phyloP scores from a whole-genome alignment of 1,140 invertebrate species.

The Drosophila pseudoobscura region DNA sequence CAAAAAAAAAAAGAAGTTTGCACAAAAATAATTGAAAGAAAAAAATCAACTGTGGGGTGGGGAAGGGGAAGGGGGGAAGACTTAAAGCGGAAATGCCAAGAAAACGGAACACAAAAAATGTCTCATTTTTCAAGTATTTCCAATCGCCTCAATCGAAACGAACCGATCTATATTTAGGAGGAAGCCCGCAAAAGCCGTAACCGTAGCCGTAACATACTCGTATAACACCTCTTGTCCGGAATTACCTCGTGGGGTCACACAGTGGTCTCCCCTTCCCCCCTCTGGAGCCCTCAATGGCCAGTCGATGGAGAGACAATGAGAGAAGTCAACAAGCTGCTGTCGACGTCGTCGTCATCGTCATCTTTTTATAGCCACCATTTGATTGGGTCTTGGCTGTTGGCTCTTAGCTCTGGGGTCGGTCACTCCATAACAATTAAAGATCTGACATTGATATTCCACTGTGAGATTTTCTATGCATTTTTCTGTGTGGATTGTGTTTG shows the following conservation, averaged over 20 bases:
- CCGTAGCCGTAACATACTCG: slow-evolving; percentile 9
- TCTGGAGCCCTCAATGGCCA: background rate
- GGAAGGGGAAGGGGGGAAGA: too few species aligned
- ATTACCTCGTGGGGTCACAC: slow-evolving; percentile 34
- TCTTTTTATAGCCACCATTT: slow-evolving; percentile 56
- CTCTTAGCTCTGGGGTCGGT: slow-evolving; percentile 39
- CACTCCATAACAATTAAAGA: slow-evolving; percentile 52
- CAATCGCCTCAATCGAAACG: slow-evolving; percentile 32
- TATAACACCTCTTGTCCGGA: slow-evolving; percentile 43
- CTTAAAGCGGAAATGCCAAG: slow-evolving; percentile 8
- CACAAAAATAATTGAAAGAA: slow-evolving; percentile 39
- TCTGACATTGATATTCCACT: slow-evolving; percentile 75
- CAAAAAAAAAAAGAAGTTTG: slow-evolving; percentile 35
- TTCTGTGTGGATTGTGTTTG: slow-evolving; percentile 28
- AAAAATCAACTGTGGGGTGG: background rate
- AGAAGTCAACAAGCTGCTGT: slow-evolving; percentile 44
- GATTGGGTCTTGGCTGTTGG: slow-evolving; percentile 36
- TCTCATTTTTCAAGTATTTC: slow-evolving; percentile 40
- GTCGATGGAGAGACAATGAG: slow-evolving; percentile 24
- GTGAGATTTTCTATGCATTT: slow-evolving; percentile 73
- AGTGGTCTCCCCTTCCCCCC: slow-evolving; percentile 4
- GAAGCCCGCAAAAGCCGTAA: too few species aligned
- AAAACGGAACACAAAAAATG: slow-evolving; percentile 32
- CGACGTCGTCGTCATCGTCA: slow-evolving; percentile 46
- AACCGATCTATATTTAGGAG: slow-evolving; percentile 41